phyloP scores from a whole-genome alignment of 2,113 vertebrate genomes.

The Bubo bubo region DNA sequence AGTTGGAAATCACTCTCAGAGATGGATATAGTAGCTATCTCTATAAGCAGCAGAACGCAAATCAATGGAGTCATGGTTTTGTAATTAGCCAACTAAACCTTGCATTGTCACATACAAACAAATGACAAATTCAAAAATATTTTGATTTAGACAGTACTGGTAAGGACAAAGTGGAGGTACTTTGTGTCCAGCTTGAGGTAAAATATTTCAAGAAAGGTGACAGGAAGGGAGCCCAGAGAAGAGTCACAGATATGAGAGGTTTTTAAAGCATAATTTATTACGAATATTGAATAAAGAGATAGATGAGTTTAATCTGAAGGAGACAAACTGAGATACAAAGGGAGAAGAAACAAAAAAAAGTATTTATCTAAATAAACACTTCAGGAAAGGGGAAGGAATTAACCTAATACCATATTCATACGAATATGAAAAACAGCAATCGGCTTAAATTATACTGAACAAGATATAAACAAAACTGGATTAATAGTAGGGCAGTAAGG shows the following conservation, averaged over 20 bases:
- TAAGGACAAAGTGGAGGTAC: not conserved
- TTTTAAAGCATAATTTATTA: not conserved
- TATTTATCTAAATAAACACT: not conserved
- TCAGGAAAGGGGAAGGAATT: not conserved
- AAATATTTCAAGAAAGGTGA: not conserved
- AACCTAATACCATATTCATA: not conserved
- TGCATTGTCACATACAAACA: not conserved
- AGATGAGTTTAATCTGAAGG: not conserved
- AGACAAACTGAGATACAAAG: not conserved
- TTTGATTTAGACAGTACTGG: not conserved
- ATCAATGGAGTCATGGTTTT: not conserved
- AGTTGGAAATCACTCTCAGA: not conserved
- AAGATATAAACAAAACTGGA: not conserved
- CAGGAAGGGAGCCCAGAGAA: not conserved
- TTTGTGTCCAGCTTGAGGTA: not conserved
- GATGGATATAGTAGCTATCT: not conserved
- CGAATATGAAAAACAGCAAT: not conserved
- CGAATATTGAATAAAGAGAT: not conserved
- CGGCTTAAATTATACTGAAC: not conserved
- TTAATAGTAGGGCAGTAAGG: not conserved
- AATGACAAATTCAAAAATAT: not conserved
- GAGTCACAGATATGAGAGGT: not conserved
- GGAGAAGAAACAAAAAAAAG: not conserved
- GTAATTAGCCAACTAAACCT: not conserved
- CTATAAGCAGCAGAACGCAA: not conserved